Conservation (phyloP, 1,140 invertebrate species). For the Stratiolaelaps scimitus region DNA sequence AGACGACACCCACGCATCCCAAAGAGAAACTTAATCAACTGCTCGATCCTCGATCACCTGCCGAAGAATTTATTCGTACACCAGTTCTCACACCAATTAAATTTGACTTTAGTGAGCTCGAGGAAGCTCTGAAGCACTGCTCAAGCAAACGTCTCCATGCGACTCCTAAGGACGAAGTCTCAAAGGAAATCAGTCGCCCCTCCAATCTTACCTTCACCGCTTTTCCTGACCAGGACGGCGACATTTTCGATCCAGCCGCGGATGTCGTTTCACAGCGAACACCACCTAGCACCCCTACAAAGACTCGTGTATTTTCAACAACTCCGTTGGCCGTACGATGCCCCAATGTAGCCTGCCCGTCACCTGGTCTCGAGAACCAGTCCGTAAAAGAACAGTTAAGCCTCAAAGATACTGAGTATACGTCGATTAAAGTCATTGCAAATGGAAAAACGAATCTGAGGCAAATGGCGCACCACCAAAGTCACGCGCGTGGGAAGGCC, state of each 20-base stretch:
- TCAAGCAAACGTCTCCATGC: not conserved
- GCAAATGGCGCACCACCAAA: slow-evolving; percentile 17
- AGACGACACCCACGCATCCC: not conserved
- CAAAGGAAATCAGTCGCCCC: too few relatives aligned
- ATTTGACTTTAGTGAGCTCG: slow-evolving; percentile 19
- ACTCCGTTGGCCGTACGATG: not conserved
- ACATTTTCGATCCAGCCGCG: not conserved
- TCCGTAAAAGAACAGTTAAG: not conserved
- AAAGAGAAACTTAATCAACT: not conserved
- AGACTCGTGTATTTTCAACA: not conserved
- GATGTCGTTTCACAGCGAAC: not conserved
- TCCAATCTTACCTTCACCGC: too few relatives aligned
- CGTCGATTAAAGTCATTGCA: not conserved
- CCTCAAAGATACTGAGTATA: not conserved
- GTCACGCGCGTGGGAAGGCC: not conserved
- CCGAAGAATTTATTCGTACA: not conserved
- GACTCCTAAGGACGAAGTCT: too few relatives aligned
- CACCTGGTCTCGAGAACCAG: not conserved
- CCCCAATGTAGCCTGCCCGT: not conserved
- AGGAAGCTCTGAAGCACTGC: not conserved
- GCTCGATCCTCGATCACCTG: slow-evolving; percentile 15
- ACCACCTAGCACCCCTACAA: slow-evolving; percentile 1
- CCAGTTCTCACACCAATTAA: slow-evolving; percentile 20
- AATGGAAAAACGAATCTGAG: not conserved
- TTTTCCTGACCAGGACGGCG: not conserved